Conservation (phyloP, 1,140 invertebrate species). For the Potamilus streckersoni region DNA sequence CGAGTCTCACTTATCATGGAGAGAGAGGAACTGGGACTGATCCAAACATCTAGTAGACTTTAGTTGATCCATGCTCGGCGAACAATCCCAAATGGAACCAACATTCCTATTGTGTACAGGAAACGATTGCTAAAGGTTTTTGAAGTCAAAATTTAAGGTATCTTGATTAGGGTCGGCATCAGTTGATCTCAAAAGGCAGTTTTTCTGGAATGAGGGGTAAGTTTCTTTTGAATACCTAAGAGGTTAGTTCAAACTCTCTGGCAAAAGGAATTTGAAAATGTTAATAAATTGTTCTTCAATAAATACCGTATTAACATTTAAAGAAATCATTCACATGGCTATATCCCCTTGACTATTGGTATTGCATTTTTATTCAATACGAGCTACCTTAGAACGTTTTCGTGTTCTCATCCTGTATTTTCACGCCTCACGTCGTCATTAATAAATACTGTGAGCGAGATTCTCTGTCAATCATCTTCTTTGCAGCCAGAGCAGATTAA, state of each 20-base stretch:
- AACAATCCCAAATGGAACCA: slow-evolving; percentile 11
- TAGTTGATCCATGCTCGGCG: slow-evolving; percentile 27
- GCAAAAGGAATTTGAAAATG: slow-evolving; percentile 16
- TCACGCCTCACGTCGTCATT: no score
- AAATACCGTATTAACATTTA: slow-evolving; percentile 26
- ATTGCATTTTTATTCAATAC: no score
- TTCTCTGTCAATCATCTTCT: no score
- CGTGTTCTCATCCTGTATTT: no score
- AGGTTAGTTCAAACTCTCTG: not conserved
- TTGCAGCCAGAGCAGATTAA: no score
- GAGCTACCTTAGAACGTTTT: no score
- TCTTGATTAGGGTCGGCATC: no score
- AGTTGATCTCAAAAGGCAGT: slow-evolving; percentile 7
- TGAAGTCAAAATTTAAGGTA: slow-evolving; percentile 7
- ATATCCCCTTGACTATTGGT: no score
- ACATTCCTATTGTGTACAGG: slow-evolving; percentile 10
- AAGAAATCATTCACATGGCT: slow-evolving; percentile 10
- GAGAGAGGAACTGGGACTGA: slow-evolving; percentile 29
- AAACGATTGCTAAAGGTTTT: slow-evolving; percentile 17
- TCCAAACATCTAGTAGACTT: slow-evolving; percentile 31
- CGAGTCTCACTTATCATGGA: slow-evolving; percentile 15
- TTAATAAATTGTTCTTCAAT: slow-evolving; percentile 4
- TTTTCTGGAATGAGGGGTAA: not conserved
- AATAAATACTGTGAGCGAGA: no score
- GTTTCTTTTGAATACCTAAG: not conserved